Percentiles rank a stretch among this genome's conserved stretches.
phyloP scores from a whole-genome alignment of 1,140 invertebrate species.

The Drosophila takahashii region DNA sequence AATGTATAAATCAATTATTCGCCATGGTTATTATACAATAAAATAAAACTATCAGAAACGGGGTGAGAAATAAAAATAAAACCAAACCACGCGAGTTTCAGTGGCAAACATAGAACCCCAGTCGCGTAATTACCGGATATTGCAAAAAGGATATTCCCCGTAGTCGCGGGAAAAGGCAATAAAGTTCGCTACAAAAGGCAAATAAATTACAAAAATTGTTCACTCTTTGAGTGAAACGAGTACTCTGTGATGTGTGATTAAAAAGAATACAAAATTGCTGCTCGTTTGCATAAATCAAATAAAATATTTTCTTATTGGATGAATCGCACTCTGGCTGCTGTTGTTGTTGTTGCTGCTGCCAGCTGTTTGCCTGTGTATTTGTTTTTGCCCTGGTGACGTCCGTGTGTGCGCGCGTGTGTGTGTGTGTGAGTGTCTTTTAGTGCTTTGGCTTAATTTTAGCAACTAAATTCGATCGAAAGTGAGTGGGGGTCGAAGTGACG shows the following conservation, averaged over 20 bases:
- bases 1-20: conserved; percentile 25
- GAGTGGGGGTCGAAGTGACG: conserved; percentile 33
- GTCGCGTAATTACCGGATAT: background rate
- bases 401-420: conserved; percentile 21
- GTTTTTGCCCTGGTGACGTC: conserved; percentile 53
- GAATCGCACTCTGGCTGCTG: conserved; percentile 55
- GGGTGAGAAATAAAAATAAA: conserved; percentile 10
- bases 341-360: conserved; percentile 50
- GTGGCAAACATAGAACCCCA: background rate
- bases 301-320: conserved; percentile 68
- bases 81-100: background rate
- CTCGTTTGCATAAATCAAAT: conserved; percentile 50
- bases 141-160: conserved; percentile 24
- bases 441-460: conserved; percentile 66
- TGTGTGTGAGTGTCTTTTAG: conserved; percentile 23
- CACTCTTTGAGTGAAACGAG: background rate
- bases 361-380: conserved; percentile 70
- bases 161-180: conserved; percentile 33
- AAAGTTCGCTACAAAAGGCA: conserved; percentile 5
- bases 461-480: conserved; percentile 67
- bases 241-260: background rate
- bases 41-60: background rate
- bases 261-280: conserved; percentile 11
- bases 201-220: background rate
- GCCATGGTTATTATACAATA: conserved; percentile 24